Evolutionary conservation across 1,140 invertebrate genomes (phyloP).

Genomic region (Apocrypta bakeri): DNA sequence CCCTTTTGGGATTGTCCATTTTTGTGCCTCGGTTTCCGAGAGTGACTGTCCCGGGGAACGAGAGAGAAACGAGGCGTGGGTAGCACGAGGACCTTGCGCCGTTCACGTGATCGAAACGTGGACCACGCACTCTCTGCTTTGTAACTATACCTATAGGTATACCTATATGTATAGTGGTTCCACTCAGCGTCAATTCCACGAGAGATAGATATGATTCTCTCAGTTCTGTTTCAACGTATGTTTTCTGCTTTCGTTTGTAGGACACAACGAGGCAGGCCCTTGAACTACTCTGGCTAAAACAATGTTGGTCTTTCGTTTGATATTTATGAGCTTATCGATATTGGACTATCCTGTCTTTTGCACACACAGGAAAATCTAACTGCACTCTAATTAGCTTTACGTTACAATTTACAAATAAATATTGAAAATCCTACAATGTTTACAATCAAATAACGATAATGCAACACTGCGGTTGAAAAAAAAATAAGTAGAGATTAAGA

Average conservation of each 20-base stretch:
- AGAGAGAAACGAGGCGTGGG: slow-evolving; percentile 9
- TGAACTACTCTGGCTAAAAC: neutral
- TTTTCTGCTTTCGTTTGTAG: neutral
- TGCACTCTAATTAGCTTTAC: too few relatives aligned
- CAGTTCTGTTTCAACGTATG: neutral
- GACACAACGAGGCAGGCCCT: neutral
- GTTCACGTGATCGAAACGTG: slow-evolving; percentile 50
- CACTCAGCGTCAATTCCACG: neutral
- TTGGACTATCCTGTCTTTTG: too few relatives aligned
- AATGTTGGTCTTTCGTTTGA: neutral
- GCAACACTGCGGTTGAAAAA: too few relatives aligned
- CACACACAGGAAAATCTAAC: too few relatives aligned
- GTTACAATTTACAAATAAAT: too few relatives aligned
- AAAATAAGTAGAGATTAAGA: too few relatives aligned
- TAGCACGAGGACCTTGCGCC: slow-evolving; percentile 33
- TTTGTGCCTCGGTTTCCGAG: neutral
- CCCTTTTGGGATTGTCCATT: neutral
- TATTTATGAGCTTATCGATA: too few relatives aligned
- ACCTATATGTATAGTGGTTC: neutral
- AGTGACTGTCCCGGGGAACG: neutral
- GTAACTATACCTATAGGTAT: neutral
- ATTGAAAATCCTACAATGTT: too few relatives aligned
- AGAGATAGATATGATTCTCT: neutral
- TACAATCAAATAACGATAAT: too few relatives aligned
- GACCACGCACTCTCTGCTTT: neutral